These are phyloP conservation scores for Anoplolepis gracilipes DNA, from an alignment of 1,140 invertebrate genomes.

Conservation along the genomic window DNA sequence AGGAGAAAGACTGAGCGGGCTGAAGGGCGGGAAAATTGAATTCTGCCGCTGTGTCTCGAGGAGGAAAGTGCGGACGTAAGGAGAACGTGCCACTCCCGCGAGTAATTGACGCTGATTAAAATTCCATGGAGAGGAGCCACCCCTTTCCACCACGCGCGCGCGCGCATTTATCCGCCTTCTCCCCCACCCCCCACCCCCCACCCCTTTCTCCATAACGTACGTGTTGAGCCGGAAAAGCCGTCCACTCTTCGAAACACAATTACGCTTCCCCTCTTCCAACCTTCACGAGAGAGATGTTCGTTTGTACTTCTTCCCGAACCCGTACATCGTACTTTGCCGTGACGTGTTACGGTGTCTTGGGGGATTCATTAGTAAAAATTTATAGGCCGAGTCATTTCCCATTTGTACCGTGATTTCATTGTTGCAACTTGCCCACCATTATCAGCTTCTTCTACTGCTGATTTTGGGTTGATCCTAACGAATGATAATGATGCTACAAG, in stretches of 20 bases:
- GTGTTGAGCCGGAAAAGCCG: constrained; percentile 69
- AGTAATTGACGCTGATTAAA: constrained; percentile 82
- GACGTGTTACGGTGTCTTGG: constrained; percentile 37
- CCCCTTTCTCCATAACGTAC: constrained; percentile 63
- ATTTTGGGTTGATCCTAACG: neutral
- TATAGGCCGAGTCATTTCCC: constrained; percentile 45
- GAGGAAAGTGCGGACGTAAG: constrained; percentile 69
- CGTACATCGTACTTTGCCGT: constrained; percentile 47
- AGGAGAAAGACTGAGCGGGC: neutral
- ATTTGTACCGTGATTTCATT: constrained; percentile 54
- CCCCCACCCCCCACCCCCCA: too few relatives aligned
- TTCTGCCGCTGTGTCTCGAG: constrained; percentile 70
- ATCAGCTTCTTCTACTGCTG: neutral
- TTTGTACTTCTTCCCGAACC: neutral
- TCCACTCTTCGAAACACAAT: constrained; percentile 56
- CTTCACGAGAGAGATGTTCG: constrained; percentile 12
- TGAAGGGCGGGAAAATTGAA: constrained; percentile 75
- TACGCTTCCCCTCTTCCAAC: constrained; percentile 43
- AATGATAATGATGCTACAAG: constrained; percentile 19
- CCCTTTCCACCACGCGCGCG: neutral
- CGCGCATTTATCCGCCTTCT: neutral
- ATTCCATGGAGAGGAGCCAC: constrained; percentile 68
- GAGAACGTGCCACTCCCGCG: constrained; percentile 73
- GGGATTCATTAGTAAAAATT: constrained; percentile 57
- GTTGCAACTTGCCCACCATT: constrained; percentile 4